Percentiles rank a stretch among this genome's conserved stretches.
Conservation (phyloP, 2,888 invertebrate species). For the Liopterus haemorrhoidalis region DNA sequence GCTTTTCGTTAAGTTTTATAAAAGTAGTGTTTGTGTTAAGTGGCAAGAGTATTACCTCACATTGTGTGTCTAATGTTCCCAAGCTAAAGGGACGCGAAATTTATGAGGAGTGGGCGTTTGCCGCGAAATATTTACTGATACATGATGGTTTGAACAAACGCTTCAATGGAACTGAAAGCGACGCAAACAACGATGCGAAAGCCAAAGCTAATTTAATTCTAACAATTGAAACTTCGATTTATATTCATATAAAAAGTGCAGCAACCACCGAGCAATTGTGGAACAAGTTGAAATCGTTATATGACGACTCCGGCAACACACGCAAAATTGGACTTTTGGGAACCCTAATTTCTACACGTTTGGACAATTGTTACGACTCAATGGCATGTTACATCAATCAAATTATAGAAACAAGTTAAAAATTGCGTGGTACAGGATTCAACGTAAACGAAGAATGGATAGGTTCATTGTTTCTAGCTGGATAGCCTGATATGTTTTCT, state of each 20-base stretch:
- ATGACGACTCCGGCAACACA: conserved; percentile 35
- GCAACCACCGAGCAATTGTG: conserved; percentile 30
- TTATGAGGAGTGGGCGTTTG: too few relatives aligned
- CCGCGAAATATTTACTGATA: too few relatives aligned
- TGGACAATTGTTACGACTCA: conserved; percentile 33
- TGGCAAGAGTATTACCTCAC: too few relatives aligned
- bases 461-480: conserved; percentile 35
- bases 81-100: too few relatives aligned
- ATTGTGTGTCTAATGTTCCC: too few relatives aligned
- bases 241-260: conserved; percentile 31
- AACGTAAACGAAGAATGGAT: conserved; percentile 35
- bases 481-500: conserved; percentile 29
- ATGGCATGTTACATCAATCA: conserved; percentile 36
- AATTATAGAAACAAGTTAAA: conserved; percentile 32
- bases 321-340: conserved; percentile 34
- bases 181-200: conserved; percentile 28
- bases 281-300: conserved; percentile 32
- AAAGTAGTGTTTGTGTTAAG: too few relatives aligned
- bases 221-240: conserved; percentile 31
- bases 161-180: too few relatives aligned
- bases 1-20: too few relatives aligned
- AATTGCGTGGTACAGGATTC: conserved; percentile 35
- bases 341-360: conserved; percentile 30
- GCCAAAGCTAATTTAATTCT: conserved; percentile 33
- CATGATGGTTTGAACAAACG: too few relatives aligned